Percentiles rank a stretch among this genome's conserved stretches.
Evolutionary conservation across 1,140 invertebrate genomes (phyloP).

Genomic region (Leucophenga varia): DNA sequence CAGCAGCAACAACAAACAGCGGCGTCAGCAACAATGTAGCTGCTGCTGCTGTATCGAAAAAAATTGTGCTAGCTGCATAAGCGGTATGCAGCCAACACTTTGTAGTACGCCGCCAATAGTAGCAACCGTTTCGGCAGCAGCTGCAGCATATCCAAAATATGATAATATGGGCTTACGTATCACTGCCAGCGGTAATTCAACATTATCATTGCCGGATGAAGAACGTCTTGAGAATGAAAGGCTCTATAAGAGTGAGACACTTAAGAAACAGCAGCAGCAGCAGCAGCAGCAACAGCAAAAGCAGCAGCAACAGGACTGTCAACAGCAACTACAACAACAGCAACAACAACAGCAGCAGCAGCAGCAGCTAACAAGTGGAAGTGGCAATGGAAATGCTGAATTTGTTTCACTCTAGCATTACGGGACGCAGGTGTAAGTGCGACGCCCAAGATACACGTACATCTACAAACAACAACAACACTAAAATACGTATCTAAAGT

Average conservation of each 20-base stretch:
- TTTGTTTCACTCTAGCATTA: slow-evolving; percentile 56
- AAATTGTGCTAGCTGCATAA: slow-evolving; percentile 57
- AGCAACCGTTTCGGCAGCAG: slow-evolving; percentile 23
- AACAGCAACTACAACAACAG: slow-evolving; percentile 15
- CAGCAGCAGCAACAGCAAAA: slow-evolving; percentile 13
- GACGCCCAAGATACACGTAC: no score
- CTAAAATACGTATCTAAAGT: no score
- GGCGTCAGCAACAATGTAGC: slow-evolving; percentile 2
- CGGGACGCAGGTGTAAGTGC: slow-evolving; percentile 51
- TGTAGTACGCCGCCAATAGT: slow-evolving; percentile 43
- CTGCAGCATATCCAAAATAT: slow-evolving; percentile 63
- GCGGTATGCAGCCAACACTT: slow-evolving; percentile 54
- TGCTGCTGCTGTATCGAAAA: slow-evolving; percentile 1
- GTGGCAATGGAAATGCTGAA: no score
- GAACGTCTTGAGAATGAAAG: slow-evolving; percentile 38
- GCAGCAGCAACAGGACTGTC: slow-evolving; percentile 9
- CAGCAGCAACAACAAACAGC: slow-evolving; percentile 17
- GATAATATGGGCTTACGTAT: slow-evolving; percentile 88
- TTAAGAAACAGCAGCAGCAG: slow-evolving; percentile 38
- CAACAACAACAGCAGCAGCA: slow-evolving; percentile 21
- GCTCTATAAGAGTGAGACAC: no score
- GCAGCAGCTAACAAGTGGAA: no score
- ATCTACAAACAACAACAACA: slow-evolving; percentile 1
- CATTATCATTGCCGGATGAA: slow-evolving; percentile 73
- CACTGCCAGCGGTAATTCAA: slow-evolving; percentile 81